These are phyloP conservation scores for Tinea semifulvella DNA, from an alignment of 2,888 invertebrate genomes.

Conservation along the genomic window DNA sequence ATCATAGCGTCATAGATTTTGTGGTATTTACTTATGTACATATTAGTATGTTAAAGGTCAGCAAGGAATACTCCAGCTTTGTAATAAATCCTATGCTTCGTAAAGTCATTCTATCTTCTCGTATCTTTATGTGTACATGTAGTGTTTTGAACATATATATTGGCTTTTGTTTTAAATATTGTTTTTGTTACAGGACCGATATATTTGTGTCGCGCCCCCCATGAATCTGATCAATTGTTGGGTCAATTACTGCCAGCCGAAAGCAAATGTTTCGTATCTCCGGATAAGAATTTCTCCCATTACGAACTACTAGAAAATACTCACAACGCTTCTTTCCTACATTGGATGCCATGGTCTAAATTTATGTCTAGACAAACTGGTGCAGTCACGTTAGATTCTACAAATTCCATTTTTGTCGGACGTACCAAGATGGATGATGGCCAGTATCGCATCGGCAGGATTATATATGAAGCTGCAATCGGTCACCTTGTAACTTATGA, in stretches of 20 bases:
- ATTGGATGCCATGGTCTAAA: slow-evolving; percentile 80
- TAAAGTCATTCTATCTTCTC: too few relatives aligned
- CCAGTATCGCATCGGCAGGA: slow-evolving; percentile 66
- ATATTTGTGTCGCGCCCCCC: slow-evolving; percentile 78
- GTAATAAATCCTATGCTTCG: too few relatives aligned
- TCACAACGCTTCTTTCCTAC: slow-evolving; percentile 78
- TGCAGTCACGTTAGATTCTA: slow-evolving; percentile 68
- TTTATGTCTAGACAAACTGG: slow-evolving; percentile 73
- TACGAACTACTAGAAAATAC: slow-evolving; percentile 82
- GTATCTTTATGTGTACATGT: too few relatives aligned
- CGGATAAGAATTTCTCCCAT: slow-evolving; percentile 62
- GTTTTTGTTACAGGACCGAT: slow-evolving; percentile 49
- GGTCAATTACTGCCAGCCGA: slow-evolving; percentile 72
- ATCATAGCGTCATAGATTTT: too few relatives aligned
- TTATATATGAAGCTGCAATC: slow-evolving; percentile 71
- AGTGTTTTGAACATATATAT: too few relatives aligned
- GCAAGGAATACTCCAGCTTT: too few relatives aligned
- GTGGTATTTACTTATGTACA: too few relatives aligned
- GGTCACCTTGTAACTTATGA: slow-evolving; percentile 76
- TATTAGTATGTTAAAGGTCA: too few relatives aligned
- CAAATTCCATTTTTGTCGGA: slow-evolving; percentile 47
- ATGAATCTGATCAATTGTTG: slow-evolving; percentile 77
- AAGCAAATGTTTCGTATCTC: slow-evolving; percentile 71
- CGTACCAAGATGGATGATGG: slow-evolving; percentile 38
- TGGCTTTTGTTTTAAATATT: too few relatives aligned